phyloP scores from a whole-genome alignment of 2,797 vertebrate species.

The Leucoraja ocellata region DNA sequence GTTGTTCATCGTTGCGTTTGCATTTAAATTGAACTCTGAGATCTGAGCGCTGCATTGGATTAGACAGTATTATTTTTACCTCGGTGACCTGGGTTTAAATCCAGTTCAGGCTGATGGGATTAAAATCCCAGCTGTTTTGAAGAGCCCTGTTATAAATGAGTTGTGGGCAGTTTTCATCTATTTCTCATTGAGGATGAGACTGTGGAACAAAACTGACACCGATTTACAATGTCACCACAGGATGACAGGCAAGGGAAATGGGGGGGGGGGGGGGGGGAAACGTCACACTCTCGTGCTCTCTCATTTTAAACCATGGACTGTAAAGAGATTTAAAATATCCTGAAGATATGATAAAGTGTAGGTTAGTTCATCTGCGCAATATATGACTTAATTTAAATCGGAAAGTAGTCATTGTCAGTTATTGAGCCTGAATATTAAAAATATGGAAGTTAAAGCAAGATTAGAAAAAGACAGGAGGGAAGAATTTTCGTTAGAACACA shows the following conservation, averaged over 20 bases:
- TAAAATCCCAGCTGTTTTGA: background rate
- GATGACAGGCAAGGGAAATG: background rate
- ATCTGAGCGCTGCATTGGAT: slow-evolving; percentile 4
- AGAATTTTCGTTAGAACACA: background rate
- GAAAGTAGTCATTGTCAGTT: background rate
- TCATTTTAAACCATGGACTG: too few relatives aligned
- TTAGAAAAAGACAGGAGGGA: background rate
- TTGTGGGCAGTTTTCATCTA: background rate
- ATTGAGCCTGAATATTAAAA: background rate
- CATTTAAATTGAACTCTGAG: background rate
- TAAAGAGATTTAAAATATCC: background rate
- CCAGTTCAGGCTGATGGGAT: background rate
- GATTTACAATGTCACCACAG: background rate
- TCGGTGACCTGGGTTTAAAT: background rate
- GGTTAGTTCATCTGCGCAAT: background rate
- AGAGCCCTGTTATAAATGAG: background rate
- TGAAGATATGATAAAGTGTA: background rate
- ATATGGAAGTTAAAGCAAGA: background rate
- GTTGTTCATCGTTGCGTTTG: background rate
- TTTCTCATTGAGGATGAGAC: background rate
- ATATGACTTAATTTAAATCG: background rate
- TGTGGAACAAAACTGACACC: background rate
- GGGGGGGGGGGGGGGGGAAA: background rate
- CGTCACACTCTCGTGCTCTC: background rate
- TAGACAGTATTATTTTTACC: background rate